These are phyloP conservation scores for Nomada flava DNA, from an alignment of 2,888 invertebrate genomes.

Conservation along the genomic window DNA sequence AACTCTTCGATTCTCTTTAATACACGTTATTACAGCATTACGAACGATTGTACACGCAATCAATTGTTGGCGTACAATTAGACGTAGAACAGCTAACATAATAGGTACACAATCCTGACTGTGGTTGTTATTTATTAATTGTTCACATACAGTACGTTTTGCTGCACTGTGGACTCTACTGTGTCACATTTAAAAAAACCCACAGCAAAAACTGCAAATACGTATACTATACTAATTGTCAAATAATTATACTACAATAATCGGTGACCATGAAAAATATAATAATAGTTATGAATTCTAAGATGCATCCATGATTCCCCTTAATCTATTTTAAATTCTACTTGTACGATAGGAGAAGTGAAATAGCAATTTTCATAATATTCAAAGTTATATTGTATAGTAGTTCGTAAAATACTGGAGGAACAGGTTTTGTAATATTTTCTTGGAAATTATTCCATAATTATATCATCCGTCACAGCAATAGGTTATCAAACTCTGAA, in stretches of 20 bases:
- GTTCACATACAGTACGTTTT: neutral
- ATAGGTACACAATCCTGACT: neutral
- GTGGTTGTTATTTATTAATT: neutral
- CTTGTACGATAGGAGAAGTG: too few species aligned
- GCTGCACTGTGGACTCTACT: too few species aligned
- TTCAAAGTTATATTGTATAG: too few species aligned
- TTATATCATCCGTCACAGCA: neutral
- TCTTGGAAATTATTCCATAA: neutral
- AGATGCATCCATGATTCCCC: too few species aligned
- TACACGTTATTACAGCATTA: neutral
- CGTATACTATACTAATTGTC: neutral
- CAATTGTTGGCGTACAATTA: neutral
- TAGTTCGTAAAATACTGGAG: neutral
- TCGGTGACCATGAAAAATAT: too few species aligned
- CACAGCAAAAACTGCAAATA: too few species aligned
- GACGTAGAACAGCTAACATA: neutral
- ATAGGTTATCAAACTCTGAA: constrained; percentile 9
- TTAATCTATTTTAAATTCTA: too few species aligned
- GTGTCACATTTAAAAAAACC: too few species aligned
- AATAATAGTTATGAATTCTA: too few species aligned
- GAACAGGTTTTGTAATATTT: neutral
- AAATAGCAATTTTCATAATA: too few species aligned
- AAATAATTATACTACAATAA: too few species aligned
- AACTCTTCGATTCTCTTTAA: neutral
- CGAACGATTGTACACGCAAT: neutral